Evolutionary conservation across 1,140 invertebrate genomes (phyloP), one percentile per base, ranked within the genome.

Genomic region (Marisa cornuarietis): DNA sequence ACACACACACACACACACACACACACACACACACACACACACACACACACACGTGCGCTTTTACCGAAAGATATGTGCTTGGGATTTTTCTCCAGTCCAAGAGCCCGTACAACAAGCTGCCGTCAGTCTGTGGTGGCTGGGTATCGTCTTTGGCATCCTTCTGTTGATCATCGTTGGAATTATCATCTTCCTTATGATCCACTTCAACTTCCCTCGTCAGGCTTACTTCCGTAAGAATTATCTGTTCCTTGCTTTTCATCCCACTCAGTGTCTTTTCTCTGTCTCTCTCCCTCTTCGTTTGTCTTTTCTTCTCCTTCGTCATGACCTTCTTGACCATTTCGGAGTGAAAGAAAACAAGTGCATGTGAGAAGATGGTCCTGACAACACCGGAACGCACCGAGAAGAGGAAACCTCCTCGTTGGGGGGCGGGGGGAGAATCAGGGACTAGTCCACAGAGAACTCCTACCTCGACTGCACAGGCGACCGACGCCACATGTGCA

Each of bases 171-270:
- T 68, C 65, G 65, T 31, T 13, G 65, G 65, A 6, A 13, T 68
- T 11, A 6, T 68, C 65, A 31, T 68, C 26, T 68, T 68, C 65
- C 65, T 68, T 11, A 68, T 68, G 65, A 13, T 68, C 65, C 65
- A 68, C 65, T 68, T 8, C 65, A 68, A 68, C 65, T 68, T 24
- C 22, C 65, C 65, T 22, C 65, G 65, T n/a, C 65, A n/a, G 65
- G 65, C 22, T 11, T 68, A 68, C 65, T 31, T 68, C 26, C 65
- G 65, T 68, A 11, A 68, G 65, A 1, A 58, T 58, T 58, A 11
- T n/a, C 13, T 68, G n/a, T 68, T 10, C 22, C 65, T 63, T 0
- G 11, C 13, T 68, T 11, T 68, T 22, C 11, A 4, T n/a, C 65
- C 22, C 13, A 1, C 13, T 68, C 26, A 24, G 1, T 68, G 13